phyloP scores from a whole-genome alignment of 92 coral and sea anemone species.

The Pocillopora meandrina region DNA sequence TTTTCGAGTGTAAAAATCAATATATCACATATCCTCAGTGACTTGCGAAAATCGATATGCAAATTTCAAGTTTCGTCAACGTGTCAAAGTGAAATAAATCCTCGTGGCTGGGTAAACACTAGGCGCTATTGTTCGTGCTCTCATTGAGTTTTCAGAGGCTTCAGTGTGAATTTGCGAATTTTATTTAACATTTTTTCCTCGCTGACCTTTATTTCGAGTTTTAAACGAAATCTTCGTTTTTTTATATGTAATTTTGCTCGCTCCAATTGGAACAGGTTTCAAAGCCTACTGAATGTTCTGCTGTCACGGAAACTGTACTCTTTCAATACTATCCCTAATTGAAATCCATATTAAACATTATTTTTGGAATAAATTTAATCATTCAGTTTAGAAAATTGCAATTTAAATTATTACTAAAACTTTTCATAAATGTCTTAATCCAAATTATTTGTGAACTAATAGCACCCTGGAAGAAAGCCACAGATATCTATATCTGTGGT shows the following conservation, averaged over 20 bases:
- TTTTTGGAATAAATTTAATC: not conserved
- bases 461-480: too few species aligned
- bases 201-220: too few species aligned
- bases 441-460: too few species aligned
- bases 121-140: not conserved
- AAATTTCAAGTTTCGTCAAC: constrained; percentile 17
- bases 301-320: not conserved
- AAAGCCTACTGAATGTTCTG: not conserved
- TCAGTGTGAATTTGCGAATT: not conserved
- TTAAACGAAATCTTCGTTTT: too few species aligned
- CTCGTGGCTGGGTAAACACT: constrained; percentile 19
- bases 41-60: constrained; percentile 13
- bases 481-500: too few species aligned
- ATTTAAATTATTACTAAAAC: not conserved
- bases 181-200: too few species aligned
- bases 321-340: not conserved
- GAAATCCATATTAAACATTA: not conserved
- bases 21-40: not conserved
- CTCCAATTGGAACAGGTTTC: not conserved
- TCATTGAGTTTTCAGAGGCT: not conserved
- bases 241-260: too few species aligned
- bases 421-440: too few species aligned
- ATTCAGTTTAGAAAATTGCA: not conserved
- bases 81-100: constrained; percentile 39
- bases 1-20: constrained; percentile 19